A percentile compares a stretch with the other conserved stretches of the same genome.
Conservation (phyloP, 2,888 invertebrate genomes). For the Hypolimnas misippus region DNA sequence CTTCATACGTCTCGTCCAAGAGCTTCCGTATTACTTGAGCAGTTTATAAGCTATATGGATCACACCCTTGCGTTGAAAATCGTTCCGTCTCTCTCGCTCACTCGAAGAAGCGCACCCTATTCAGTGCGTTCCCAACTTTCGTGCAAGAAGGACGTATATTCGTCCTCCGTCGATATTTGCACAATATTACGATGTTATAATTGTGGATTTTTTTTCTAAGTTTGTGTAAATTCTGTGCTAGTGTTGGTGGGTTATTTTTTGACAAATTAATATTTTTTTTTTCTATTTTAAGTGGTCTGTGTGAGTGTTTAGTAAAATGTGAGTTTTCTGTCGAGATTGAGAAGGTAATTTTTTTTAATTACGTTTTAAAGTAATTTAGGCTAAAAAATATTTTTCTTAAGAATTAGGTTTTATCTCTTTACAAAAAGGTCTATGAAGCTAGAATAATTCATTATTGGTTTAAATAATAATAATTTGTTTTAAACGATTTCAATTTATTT, state of each 20-base stretch:
- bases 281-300: constrained; percentile 11
- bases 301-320: constrained; percentile 22
- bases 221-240: constrained; percentile 14
- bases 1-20: constrained; percentile 12
- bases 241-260: constrained; percentile 12
- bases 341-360: constrained; percentile 21
- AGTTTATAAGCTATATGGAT: constrained; percentile 56
- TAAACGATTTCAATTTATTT: no score
- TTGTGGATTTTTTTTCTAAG: constrained; percentile 19
- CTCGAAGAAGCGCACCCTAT: constrained; percentile 51
- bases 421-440: no score
- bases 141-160: constrained; percentile 50
- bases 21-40: constrained; percentile 45
- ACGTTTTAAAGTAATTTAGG: background rate
- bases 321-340: constrained; percentile 10
- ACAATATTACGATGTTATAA: constrained; percentile 46
- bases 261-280: constrained; percentile 11
- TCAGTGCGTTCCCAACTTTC: constrained; percentile 65
- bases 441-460: no score
- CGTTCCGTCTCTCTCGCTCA: constrained; percentile 51
- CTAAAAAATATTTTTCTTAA: background rate
- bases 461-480: no score
- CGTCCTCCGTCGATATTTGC: constrained; percentile 26
- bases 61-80: constrained; percentile 49
- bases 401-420: background rate